These are phyloP conservation scores for Patella ulyssiponensis DNA, from an alignment of 2,888 invertebrate genomes.

Conservation along the genomic window DNA sequence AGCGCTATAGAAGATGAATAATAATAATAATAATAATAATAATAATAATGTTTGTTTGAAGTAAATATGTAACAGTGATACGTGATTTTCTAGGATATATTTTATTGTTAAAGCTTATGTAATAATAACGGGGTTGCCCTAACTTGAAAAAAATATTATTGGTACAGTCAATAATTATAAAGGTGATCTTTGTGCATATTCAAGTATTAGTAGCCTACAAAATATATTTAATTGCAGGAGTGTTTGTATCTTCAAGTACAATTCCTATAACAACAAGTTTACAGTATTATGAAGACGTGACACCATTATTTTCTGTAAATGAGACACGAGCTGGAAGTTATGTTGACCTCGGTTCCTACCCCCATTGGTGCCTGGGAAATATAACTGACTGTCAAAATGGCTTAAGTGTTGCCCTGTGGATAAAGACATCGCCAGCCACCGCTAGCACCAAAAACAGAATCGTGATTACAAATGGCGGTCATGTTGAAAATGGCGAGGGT, in stretches of 20 bases:
- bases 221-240: not conserved
- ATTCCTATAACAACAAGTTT: constrained; percentile 22
- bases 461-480: constrained; percentile 62
- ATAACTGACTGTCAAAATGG: constrained; percentile 57
- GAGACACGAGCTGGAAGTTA: constrained; percentile 45
- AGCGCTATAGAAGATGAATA: too few species aligned
- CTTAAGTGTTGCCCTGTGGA: constrained; percentile 54
- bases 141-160: too few species aligned
- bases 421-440: constrained; percentile 43
- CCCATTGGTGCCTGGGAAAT: constrained; percentile 68
- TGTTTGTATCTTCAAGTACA: not conserved
- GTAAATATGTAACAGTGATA: too few species aligned
- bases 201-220: not conserved
- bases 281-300: constrained; percentile 45
- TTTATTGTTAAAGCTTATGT: too few species aligned
- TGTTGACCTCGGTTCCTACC: constrained; percentile 55
- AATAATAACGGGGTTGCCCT: too few species aligned
- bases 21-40: too few species aligned
- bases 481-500: constrained; percentile 59
- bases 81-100: too few species aligned
- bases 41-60: too few species aligned
- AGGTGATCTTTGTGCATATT: too few species aligned
- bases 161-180: too few species aligned
- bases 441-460: constrained; percentile 43
- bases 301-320: constrained; percentile 28